phyloP scores from a whole-genome alignment of 2,797 vertebrate species.

The Brotogeris chrysoptera region DNA sequence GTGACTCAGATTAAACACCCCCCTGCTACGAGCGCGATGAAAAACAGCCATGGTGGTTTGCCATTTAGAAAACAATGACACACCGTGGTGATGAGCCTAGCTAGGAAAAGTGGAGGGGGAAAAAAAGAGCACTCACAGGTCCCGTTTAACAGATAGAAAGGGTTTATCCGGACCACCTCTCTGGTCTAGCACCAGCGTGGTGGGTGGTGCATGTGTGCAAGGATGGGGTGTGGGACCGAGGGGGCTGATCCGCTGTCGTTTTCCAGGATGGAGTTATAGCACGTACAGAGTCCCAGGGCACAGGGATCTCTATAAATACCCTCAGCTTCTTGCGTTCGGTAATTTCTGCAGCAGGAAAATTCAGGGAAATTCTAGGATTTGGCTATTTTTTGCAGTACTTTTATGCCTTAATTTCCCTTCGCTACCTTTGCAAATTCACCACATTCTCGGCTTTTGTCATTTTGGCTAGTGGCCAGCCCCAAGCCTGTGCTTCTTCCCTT shows the following conservation, averaged over 20 bases:
- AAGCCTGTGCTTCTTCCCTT: background rate
- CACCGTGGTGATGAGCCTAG: background rate
- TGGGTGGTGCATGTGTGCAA: background rate
- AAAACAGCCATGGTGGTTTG: background rate
- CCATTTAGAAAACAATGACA: constrained; percentile 3
- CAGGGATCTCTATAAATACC: background rate
- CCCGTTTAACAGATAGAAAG: background rate
- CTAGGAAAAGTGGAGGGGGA: background rate
- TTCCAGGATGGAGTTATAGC: background rate
- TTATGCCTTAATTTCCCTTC: background rate
- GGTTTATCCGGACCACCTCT: background rate
- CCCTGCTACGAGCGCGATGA: background rate
- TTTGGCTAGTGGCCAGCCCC: background rate
- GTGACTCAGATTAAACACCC: constrained; percentile 42
- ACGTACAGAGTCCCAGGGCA: background rate
- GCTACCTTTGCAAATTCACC: background rate
- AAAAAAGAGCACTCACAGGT: background rate
- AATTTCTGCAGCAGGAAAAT: background rate
- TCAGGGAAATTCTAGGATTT: background rate
- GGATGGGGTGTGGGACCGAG: background rate
- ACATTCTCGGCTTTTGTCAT: background rate
- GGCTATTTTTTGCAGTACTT: background rate
- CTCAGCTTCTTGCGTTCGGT: background rate
- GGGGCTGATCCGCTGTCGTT: background rate
- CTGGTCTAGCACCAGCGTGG: background rate